These are phyloP conservation scores for Teinopalpus imperialis DNA, from an alignment of 2,888 invertebrate species.

Conservation along the genomic window DNA sequence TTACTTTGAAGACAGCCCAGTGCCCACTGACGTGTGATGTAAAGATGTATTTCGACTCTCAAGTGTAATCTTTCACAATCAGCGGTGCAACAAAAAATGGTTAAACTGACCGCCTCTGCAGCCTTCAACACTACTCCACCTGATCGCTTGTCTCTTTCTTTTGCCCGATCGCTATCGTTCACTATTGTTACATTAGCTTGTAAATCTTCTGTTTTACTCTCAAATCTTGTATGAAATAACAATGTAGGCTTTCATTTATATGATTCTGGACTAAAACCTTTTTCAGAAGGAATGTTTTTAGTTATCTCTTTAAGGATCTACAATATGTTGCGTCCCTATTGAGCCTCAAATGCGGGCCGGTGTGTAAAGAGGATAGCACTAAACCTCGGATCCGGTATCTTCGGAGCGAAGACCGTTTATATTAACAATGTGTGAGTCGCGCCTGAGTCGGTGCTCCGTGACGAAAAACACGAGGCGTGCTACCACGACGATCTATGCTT, in stretches of 20 bases:
- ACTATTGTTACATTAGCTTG: conserved; percentile 38
- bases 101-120: conserved; percentile 79
- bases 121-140: conserved; percentile 66
- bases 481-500: conserved; percentile 76
- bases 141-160: conserved; percentile 70
- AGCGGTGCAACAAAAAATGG: conserved; percentile 81
- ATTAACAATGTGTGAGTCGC: conserved; percentile 81
- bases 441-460: conserved; percentile 79
- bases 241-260: conserved; percentile 20
- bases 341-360: conserved; percentile 36
- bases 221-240: conserved; percentile 28
- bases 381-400: conserved; percentile 70
- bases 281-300: conserved; percentile 5
- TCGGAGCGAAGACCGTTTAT: conserved; percentile 69
- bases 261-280: conserved; percentile 6
- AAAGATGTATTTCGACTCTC: conserved; percentile 83
- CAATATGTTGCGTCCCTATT: conserved; percentile 13
- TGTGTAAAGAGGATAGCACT: conserved; percentile 67
- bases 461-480: conserved; percentile 79
- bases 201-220: conserved; percentile 38
- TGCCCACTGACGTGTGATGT: conserved; percentile 82
- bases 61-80: conserved; percentile 82
- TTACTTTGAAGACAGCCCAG: conserved; percentile 81
- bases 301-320: conserved; percentile 23
- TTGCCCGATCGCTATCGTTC: conserved; percentile 44